phyloP scores from a whole-genome alignment of 2,888 invertebrate species.

The Callyntrura sp. region DNA sequence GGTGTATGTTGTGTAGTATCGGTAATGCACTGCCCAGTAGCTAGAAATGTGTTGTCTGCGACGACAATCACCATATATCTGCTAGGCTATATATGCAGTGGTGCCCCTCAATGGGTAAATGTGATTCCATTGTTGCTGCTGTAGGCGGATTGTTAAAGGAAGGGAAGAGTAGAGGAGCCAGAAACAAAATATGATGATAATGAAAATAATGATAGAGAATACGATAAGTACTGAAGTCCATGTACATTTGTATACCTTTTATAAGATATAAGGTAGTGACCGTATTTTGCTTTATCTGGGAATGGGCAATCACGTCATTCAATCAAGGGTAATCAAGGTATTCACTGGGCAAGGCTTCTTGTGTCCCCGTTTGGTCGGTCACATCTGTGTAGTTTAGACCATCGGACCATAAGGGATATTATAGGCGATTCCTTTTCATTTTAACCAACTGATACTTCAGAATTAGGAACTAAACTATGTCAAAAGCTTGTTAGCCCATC shows the following conservation, averaged over 20 bases:
- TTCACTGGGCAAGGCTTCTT: background rate
- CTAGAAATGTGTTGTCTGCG: background rate
- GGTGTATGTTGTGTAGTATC: background rate
- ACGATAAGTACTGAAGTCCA: background rate
- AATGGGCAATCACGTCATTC: too few relatives aligned
- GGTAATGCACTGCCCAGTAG: background rate
- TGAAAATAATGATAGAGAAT: background rate
- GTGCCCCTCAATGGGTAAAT: background rate
- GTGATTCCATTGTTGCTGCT: constrained; percentile 4
- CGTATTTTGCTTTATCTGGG: too few relatives aligned
- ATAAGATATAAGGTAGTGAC: too few relatives aligned
- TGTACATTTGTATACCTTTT: background rate
- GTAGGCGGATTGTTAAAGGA: constrained; percentile 19
- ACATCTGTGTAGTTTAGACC: background rate
- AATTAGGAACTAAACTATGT: too few relatives aligned
- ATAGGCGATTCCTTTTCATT: too few relatives aligned
- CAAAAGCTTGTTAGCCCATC: too few relatives aligned
- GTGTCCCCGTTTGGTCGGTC: background rate
- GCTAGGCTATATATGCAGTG: background rate
- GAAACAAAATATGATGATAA: background rate
- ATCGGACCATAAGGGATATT: too few relatives aligned
- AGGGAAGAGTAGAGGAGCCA: constrained; percentile 3
- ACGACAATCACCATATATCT: background rate
- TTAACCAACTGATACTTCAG: too few relatives aligned
- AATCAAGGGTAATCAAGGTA: too few relatives aligned